These are phyloP conservation scores for Macrobrachium nipponense DNA, from an alignment of 1,140 invertebrate species.

Conservation along the genomic window DNA sequence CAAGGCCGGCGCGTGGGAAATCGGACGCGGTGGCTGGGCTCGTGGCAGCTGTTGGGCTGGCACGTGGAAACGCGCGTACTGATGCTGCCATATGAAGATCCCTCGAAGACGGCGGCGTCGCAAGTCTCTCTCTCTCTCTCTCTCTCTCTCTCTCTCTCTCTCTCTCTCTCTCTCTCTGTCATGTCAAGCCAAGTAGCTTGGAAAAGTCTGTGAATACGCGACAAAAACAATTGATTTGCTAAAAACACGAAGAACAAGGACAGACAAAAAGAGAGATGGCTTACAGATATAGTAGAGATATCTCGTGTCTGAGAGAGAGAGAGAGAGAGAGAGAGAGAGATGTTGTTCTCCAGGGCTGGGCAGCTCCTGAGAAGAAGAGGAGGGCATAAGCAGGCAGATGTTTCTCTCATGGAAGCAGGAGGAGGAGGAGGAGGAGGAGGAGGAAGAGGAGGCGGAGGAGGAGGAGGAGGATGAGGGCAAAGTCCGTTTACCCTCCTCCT, in stretches of 20 bases:
- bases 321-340: too few species aligned
- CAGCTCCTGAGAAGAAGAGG: too few species aligned
- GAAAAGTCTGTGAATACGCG: too few species aligned
- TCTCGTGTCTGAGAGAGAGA: neutral
- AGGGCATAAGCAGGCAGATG: constrained; percentile 19
- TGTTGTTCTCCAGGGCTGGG: too few species aligned
- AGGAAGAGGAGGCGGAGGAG: too few species aligned
- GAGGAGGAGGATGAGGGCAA: neutral
- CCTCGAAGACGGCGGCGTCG: neutral
- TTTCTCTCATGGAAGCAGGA: neutral
- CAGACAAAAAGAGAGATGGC: neutral
- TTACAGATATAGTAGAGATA: neutral
- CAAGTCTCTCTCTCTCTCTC: too few species aligned
- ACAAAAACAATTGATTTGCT: too few species aligned
- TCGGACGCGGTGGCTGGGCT: constrained; percentile 23
- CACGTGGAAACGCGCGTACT: constrained; percentile 48
- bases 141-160: too few species aligned
- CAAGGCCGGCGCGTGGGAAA: neutral
- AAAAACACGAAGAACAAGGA: neutral
- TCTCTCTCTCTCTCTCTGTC: too few species aligned
- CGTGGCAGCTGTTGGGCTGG: constrained; percentile 47
- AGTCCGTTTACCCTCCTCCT: neutral
- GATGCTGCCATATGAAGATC: constrained; percentile 46
- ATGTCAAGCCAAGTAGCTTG: too few species aligned
- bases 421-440: too few species aligned